Percentiles rank a stretch among this genome's conserved stretches.
Evolutionary conservation across 2,888 invertebrate species (phyloP).

Genomic region (Chydorus sphaericus): DNA sequence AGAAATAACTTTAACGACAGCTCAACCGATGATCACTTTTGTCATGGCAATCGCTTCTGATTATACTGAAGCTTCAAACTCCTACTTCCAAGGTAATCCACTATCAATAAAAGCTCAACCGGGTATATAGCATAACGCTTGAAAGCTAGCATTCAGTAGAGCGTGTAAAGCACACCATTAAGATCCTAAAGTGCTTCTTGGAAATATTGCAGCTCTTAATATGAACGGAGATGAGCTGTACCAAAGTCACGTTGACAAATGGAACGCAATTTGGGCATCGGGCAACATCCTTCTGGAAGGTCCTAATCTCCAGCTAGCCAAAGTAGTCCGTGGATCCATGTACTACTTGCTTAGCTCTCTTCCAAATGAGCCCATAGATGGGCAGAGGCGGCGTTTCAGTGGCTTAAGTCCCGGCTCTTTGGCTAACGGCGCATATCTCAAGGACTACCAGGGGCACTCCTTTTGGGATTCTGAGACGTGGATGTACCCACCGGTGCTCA

Average conservation of each 20-base stretch:
- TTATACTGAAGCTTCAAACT: neutral
- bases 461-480: conserved; percentile 24
- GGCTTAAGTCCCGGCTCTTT: conserved; percentile 23
- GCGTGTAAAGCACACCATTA: no score
- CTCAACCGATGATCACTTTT: neutral
- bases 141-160: no score
- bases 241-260: conserved; percentile 14
- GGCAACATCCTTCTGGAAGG: conserved; percentile 21
- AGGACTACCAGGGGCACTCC: conserved; percentile 22
- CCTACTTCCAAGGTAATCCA: neutral
- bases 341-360: conserved; percentile 23
- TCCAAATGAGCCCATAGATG: conserved; percentile 17
- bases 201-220: no score
- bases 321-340: conserved; percentile 19
- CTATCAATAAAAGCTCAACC: neutral
- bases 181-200: no score
- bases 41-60: conserved; percentile 8
- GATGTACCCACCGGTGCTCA: conserved; percentile 22
- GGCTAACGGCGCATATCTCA: conserved; percentile 19
- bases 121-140: neutral
- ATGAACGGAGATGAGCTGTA: conserved; percentile 15
- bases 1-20: neutral
- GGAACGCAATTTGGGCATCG: conserved; percentile 20
- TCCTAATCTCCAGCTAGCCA: conserved; percentile 19
- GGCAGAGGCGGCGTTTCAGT: conserved; percentile 18